Base-by-base conservation (phyloP, 2,113 vertebrate genomes). In the Burhinus bistriatus region DNA sequence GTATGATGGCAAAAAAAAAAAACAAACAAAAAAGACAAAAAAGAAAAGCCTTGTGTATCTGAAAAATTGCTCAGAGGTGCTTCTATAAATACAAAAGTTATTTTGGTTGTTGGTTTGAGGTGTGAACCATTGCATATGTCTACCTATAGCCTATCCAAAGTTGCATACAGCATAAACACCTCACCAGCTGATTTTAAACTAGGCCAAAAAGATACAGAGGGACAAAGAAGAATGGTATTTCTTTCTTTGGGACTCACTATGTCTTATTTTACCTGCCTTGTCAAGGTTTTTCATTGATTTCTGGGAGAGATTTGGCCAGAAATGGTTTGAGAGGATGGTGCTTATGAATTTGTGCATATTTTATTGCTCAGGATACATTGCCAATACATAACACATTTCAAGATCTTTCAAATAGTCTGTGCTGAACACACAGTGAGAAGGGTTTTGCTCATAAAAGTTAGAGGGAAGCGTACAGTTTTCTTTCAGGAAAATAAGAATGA, bases 401-500 rank as follows among this genome's bases (percentile, higher is more conserved):
- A 94, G 73, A 75, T 72, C 83, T 73, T 96, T 95, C 59, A 90
- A 92, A 77, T 85, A 90, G 23, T 91, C 58, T 72, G 66, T 83
- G 70, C 58, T 90, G 68, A 73, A 69, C 75, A 91, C 72, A 89
- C 59, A 94, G 70, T 68, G 66, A 87, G 90, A 93, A 97, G 75
- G 21, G 73, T 36, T 51, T 92, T 75, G 76, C 73, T 87, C 57
- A 83, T 86, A 97, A 95, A 96, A 89, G 47, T 91, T 72, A 88
- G 83, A 85, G 82, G 45, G 84, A 96, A 86, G 55, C 11, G 20
- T 83, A 57, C 59, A 59, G 55, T 76, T 89, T 97, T 89, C 78
- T 97, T 87, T 95, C 66, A 93, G 81, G 83, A 83, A 97, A 94
- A 93, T 75, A 96, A 91, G 83, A 93, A 95, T 97, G 88, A 97